These are phyloP conservation scores for Uromys caudimaculatus DNA, from an alignment of 2,797 vertebrate species.

Conservation along the genomic window DNA sequence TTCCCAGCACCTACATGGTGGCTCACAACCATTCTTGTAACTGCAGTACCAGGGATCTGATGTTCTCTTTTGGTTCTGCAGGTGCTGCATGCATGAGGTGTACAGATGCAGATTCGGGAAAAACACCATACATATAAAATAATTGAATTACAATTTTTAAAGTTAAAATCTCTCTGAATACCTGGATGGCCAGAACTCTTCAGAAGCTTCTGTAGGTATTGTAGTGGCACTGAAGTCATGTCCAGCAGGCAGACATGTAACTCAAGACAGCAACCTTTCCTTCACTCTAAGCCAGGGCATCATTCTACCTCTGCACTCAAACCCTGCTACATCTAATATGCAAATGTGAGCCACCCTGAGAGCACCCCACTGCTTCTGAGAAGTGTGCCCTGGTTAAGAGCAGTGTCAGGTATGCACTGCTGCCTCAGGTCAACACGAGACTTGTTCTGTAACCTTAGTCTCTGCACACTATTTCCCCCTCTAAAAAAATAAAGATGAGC, in stretches of 20 bases:
- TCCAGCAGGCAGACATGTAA: constrained; percentile 66
- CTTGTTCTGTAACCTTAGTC: background rate
- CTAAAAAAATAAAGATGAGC: background rate
- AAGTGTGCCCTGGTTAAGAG: background rate
- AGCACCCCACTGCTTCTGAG: background rate
- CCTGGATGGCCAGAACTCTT: constrained; percentile 69
- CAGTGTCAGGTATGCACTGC: background rate
- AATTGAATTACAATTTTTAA: background rate
- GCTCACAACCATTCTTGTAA: background rate
- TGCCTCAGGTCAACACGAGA: background rate
- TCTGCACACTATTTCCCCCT: background rate
- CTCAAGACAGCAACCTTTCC: background rate
- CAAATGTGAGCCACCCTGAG: background rate
- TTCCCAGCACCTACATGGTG: background rate
- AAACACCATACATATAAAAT: background rate
- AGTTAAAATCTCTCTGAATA: constrained; percentile 50
- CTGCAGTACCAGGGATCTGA: background rate
- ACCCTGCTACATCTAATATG: background rate
- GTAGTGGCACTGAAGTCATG: constrained; percentile 54
- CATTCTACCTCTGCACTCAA: constrained; percentile 42
- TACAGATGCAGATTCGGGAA: background rate
- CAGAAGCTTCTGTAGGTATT: constrained; percentile 54
- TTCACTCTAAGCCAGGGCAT: constrained; percentile 35
- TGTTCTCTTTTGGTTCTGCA: background rate
- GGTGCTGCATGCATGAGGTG: background rate